Evolutionary conservation across 2,797 vertebrate genomes (phyloP).

Genomic region (Myripristis murdjan): DNA sequence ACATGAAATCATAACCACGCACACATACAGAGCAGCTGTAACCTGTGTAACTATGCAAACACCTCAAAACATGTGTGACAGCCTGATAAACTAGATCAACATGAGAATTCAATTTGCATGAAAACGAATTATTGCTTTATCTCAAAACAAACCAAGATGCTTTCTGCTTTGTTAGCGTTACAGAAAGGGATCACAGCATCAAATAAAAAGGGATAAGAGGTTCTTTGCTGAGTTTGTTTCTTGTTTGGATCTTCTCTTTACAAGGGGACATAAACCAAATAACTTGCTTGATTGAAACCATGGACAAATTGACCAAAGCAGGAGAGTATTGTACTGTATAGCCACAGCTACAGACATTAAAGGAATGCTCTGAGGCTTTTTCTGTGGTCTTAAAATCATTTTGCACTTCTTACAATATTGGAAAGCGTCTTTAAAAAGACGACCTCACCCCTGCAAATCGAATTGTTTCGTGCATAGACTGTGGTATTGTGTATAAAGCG

Average conservation of each 20-base stretch:
- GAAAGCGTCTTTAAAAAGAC: constrained; percentile 62
- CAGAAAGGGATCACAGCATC: constrained; percentile 26
- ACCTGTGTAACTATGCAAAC: constrained; percentile 30
- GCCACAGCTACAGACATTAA: constrained; percentile 70
- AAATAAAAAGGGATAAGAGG: constrained; percentile 40
- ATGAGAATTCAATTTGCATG: constrained; percentile 38
- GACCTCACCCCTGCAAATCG: constrained; percentile 60
- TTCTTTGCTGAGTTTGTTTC: constrained; percentile 50
- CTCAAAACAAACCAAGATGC: constrained; percentile 54
- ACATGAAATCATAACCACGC: constrained; percentile 1
- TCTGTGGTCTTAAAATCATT: constrained; percentile 74
- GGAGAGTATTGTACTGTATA: constrained; percentile 38
- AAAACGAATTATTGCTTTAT: constrained; percentile 46
- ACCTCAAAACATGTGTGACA: constrained; percentile 42
- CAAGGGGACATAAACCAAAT: constrained; percentile 70
- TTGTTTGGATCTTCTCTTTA: constrained; percentile 61
- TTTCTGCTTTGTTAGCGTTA: constrained; percentile 25
- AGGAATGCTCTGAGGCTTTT: constrained; percentile 70
- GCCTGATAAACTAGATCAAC: constrained; percentile 34
- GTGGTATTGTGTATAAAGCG: constrained; percentile 69
- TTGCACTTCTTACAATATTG: constrained; percentile 76
- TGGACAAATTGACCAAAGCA: constrained; percentile 68
- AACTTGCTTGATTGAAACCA: constrained; percentile 76
- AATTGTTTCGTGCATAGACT: constrained; percentile 70
- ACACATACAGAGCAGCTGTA: constrained; percentile 12